These are phyloP conservation scores for Solenopsis invicta DNA, from an alignment of 1,140 invertebrate genomes.

Conservation along the genomic window DNA sequence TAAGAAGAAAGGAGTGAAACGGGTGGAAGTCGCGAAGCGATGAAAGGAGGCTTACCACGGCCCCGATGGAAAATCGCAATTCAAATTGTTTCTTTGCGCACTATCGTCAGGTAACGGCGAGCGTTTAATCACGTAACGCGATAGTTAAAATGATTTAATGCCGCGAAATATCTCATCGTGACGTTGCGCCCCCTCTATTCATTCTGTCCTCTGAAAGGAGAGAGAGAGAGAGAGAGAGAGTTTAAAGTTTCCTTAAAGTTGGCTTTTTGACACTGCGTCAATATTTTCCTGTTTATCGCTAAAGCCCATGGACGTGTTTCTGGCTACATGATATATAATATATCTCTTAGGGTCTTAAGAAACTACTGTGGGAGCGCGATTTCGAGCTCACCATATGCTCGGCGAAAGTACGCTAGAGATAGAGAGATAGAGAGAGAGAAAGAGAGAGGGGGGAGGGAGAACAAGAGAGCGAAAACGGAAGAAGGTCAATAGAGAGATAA, in stretches of 20 bases:
- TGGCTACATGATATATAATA: conserved; percentile 28
- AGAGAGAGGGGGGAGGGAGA: neutral
- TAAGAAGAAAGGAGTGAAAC: conserved; percentile 32
- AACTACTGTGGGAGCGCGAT: conserved; percentile 31
- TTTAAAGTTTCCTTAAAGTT: conserved; percentile 47
- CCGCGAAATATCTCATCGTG: conserved; percentile 33
- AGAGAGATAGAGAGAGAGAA: neutral
- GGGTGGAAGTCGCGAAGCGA: conserved; percentile 5
- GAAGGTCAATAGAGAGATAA: conserved; percentile 55
- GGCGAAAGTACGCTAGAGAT: neutral
- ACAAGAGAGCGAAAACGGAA: conserved; percentile 3
- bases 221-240: no score
- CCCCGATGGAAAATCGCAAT: conserved; percentile 47
- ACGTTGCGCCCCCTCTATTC: neutral
- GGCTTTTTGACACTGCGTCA: conserved; percentile 55
- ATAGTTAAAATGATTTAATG: conserved; percentile 57
- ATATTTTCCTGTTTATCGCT: conserved; percentile 63
- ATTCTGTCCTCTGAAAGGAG: neutral
- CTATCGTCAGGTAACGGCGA: neutral
- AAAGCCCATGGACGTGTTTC: conserved; percentile 10
- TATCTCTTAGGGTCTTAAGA: conserved; percentile 50
- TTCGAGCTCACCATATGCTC: neutral
- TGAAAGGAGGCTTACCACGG: conserved; percentile 23
- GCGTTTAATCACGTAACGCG: conserved; percentile 32
- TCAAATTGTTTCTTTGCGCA: conserved; percentile 52